A percentile compares a stretch with the other conserved stretches of the same genome.
These are phyloP conservation scores for Melanchra persicariae DNA, from an alignment of 2,888 invertebrate species.

Conservation along the genomic window DNA sequence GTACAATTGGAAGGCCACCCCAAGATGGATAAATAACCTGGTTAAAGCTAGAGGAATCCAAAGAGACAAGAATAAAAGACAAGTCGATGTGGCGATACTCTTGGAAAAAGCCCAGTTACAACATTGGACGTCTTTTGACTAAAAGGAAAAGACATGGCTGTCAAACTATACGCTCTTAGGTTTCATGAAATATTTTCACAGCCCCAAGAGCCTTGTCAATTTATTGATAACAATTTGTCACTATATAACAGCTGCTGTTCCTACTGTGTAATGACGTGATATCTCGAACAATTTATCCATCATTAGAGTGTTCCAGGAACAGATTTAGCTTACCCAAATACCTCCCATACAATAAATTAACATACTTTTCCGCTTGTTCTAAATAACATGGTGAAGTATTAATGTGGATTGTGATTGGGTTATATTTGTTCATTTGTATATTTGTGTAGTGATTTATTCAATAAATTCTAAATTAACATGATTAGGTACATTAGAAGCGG, in stretches of 20 bases:
- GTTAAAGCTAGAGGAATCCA: too few species aligned
- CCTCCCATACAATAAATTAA: conserved; percentile 12
- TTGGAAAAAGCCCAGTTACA: too few species aligned
- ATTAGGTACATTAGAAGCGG: conserved; percentile 6
- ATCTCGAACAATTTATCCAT: conserved; percentile 15
- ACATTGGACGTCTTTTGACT: too few species aligned
- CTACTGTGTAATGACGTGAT: neutral
- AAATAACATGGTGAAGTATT: conserved; percentile 26
- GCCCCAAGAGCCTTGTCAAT: too few species aligned
- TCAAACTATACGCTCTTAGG: too few species aligned
- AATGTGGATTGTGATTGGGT: neutral
- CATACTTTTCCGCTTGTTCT: neutral
- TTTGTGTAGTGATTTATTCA: neutral
- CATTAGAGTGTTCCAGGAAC: conserved; percentile 7
- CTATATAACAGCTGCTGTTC: neutral
- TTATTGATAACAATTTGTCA: neutral
- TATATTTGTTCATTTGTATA: conserved; percentile 5
- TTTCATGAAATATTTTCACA: too few species aligned
- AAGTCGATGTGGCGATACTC: too few species aligned
- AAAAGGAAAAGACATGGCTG: too few species aligned
- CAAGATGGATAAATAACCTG: too few species aligned
- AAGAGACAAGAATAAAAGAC: too few species aligned
- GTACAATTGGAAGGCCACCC: too few species aligned
- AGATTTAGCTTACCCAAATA: neutral
- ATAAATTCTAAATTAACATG: neutral